Conservation (phyloP, 2,113 vertebrate genomes). For the Caranx melampygus region DNA sequence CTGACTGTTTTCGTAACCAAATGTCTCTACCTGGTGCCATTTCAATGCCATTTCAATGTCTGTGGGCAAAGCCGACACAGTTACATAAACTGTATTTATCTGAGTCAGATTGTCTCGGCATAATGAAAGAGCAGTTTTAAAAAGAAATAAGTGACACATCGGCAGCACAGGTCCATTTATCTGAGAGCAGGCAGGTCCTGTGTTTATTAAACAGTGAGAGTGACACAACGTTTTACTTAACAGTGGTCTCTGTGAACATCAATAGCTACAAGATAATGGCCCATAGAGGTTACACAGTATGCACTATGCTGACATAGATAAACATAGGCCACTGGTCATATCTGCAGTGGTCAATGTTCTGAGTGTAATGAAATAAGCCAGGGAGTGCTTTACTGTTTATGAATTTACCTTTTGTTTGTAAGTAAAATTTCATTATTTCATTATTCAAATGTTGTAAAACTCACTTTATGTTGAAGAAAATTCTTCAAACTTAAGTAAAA, state of each 20-base stretch:
- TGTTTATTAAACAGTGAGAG: not conserved
- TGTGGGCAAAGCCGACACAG: slow-evolving; percentile 27
- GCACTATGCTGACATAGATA: no score
- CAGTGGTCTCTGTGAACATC: not conserved
- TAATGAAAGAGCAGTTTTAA: not conserved
- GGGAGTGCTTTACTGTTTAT: no score
- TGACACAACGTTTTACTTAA: not conserved
- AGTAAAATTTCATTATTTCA: no score
- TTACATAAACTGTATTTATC: slow-evolving; percentile 30
- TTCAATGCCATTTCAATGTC: slow-evolving; percentile 45
- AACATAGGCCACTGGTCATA: no score
- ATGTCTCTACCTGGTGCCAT: slow-evolving; percentile 42
- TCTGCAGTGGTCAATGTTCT: no score
- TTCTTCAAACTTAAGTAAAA: no score
- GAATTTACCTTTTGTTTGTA: no score
- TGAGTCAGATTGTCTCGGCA: slow-evolving; percentile 8
- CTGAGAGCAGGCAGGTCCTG: not conserved
- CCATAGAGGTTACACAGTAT: no score
- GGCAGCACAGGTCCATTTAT: not conserved
- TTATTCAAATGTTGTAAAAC: no score
- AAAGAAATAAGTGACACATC: not conserved
- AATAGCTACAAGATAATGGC: not conserved
- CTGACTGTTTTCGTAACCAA: slow-evolving; percentile 50
- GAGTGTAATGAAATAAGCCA: no score
- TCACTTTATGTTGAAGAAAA: no score